phyloP scores from a whole-genome alignment of 2,113 vertebrate species.

The Neogobius melanostomus region DNA sequence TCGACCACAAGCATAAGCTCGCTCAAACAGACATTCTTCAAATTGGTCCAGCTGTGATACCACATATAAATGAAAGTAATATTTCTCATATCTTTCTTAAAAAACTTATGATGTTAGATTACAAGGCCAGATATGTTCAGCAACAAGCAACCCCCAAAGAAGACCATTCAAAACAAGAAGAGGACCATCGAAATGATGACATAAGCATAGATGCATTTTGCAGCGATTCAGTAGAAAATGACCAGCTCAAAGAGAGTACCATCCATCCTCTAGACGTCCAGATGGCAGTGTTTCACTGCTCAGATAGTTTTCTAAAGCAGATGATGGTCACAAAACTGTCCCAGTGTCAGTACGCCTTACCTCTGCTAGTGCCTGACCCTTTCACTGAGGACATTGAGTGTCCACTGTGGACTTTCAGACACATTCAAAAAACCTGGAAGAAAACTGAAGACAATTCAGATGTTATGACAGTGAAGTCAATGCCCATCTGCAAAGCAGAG shows the following conservation, averaged over 20 bases:
- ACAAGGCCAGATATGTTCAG: background rate
- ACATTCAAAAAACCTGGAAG: slow-evolving; percentile 75
- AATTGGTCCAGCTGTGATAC: background rate
- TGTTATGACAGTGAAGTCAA: slow-evolving; percentile 32
- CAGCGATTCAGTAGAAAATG: background rate
- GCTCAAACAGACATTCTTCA: background rate
- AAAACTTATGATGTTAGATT: background rate
- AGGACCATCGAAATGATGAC: background rate
- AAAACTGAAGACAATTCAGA: background rate
- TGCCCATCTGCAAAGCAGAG: slow-evolving; percentile 63
- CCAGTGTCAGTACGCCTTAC: slow-evolving; percentile 78
- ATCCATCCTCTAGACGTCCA: slow-evolving; percentile 78
- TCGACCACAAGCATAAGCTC: background rate
- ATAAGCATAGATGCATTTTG: no score
- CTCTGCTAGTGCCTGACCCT: slow-evolving; percentile 72
- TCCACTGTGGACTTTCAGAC: slow-evolving; percentile 73
- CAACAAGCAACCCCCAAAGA: background rate
- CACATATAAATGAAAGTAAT: background rate
- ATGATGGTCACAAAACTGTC: slow-evolving; percentile 74
- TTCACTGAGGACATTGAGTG: slow-evolving; percentile 60
- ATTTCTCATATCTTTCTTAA: background rate
- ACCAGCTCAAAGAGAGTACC: background rate
- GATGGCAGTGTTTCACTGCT: slow-evolving; percentile 77
- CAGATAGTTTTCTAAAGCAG: slow-evolving; percentile 75
- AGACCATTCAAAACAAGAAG: background rate